Percentiles rank a stretch among this genome's conserved stretches.
Conservation (phyloP, 2,888 invertebrate genomes). For the Lypha dubia region DNA sequence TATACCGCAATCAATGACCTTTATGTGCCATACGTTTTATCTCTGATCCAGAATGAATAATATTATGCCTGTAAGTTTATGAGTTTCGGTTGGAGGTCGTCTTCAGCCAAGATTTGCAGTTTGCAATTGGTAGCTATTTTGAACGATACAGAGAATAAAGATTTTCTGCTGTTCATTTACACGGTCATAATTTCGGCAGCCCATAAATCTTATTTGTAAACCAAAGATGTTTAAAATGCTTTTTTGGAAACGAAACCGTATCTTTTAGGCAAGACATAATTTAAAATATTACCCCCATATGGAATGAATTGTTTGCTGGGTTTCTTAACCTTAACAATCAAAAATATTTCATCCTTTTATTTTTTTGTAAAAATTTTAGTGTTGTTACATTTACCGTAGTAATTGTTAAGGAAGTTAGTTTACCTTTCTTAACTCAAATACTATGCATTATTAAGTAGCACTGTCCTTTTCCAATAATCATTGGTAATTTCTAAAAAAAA, state of each 20-base stretch:
- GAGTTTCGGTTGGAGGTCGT: too few relatives aligned
- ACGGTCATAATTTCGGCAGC: too few relatives aligned
- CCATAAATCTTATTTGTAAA: too few relatives aligned
- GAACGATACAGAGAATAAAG: too few relatives aligned
- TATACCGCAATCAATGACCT: too few relatives aligned
- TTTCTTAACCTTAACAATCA: constrained; percentile 28
- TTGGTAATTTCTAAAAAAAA: constrained; percentile 41
- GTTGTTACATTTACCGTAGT: constrained; percentile 32
- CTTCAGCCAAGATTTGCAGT: too few relatives aligned
- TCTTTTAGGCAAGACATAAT: neutral
- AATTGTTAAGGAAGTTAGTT: constrained; percentile 67
- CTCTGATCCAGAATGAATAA: too few relatives aligned
- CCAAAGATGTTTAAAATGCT: too few relatives aligned
- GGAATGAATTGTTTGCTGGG: constrained; percentile 8
- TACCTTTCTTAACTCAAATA: constrained; percentile 61
- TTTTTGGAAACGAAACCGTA: neutral
- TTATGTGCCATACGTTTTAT: too few relatives aligned
- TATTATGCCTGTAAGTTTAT: too few relatives aligned
- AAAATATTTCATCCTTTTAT: constrained; percentile 10
- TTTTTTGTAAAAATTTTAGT: constrained; percentile 27
- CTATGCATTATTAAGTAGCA: constrained; percentile 58
- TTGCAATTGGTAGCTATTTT: too few relatives aligned
- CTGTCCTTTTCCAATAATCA: constrained; percentile 56
- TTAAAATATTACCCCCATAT: neutral
- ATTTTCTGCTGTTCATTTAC: too few relatives aligned